Evolutionary conservation across 2,113 vertebrate genomes (phyloP), one percentile per base, ranked within the genome.

Genomic region (Notiomystis cincta): DNA sequence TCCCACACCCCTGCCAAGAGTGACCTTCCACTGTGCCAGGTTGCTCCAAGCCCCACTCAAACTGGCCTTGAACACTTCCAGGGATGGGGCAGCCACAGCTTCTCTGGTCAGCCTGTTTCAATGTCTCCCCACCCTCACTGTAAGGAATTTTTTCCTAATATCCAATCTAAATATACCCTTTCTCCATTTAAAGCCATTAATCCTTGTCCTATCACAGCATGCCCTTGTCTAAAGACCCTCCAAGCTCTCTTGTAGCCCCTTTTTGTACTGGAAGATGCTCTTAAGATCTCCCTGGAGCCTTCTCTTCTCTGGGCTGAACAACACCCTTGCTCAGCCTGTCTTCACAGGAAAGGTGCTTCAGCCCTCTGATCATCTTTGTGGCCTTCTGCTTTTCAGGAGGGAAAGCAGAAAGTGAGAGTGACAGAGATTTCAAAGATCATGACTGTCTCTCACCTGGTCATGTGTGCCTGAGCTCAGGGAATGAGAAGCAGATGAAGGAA

Each of bases 61-160:
- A 27, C n/a, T 13, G 19, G 15, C 11, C 23, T 22, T 58, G 73
- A 58, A 20, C 44, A 14, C 24, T 72, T 47, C 21, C 67, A 67
- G 61, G 47, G 53, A 7, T 73, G 67, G 19, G 15, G 25, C 25
- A 80, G 27, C 40, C 40, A 80, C 47, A 60, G 6, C 31, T 67
- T 80, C 19, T 48, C 47, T 67, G 53, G 13, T n/a, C 40, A 42
- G 11, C 19, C 35, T 37, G 4, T 75, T 53, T 58, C 31, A 28
- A 2, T 3, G 4, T 17, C 40, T 67, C 47, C 73, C 6, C 45
- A 37, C 3, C 17, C 45, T 53, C 30, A 24, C 7, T 1, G 0
- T 19, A 35, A 73, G 28, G 15, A 25, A 8, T 13, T 79, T 48
- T 45, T 61, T 54, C 22, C 10, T 54, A 33, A 53, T 35, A 60